These are phyloP conservation scores for Bradypus variegatus DNA, from an alignment of 2,797 vertebrate genomes.

Conservation along the genomic window DNA sequence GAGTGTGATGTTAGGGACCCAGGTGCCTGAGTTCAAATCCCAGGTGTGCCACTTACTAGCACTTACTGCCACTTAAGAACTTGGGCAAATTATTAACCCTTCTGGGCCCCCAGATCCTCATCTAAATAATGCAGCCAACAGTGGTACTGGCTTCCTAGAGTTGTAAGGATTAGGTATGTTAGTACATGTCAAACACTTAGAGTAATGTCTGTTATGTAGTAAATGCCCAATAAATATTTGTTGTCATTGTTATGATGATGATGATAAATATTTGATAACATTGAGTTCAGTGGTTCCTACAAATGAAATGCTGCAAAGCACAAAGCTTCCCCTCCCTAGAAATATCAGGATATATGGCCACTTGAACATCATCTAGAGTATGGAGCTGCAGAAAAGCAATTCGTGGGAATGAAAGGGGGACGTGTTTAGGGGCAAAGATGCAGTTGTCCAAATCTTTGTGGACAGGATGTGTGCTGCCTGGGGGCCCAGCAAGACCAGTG, in stretches of 20 bases:
- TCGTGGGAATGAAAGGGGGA: background rate
- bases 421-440: background rate
- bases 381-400: background rate
- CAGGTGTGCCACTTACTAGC: background rate
- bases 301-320: background rate
- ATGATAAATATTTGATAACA: background rate
- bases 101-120: background rate
- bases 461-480: background rate
- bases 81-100: background rate
- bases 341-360: background rate
- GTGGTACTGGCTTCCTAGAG: background rate
- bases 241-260: background rate
- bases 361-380: fast-evolving
- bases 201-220: background rate
- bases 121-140: too few relatives aligned
- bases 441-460: background rate
- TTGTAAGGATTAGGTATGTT: background rate
- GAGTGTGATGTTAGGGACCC: background rate
- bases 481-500: background rate
- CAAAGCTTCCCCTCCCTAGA: background rate
- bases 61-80: background rate
- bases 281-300: background rate
- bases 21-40: background rate
- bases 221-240: background rate
- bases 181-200: background rate